Conservation (phyloP, 2,113 vertebrate genomes). For the Eolophus roseicapilla region DNA sequence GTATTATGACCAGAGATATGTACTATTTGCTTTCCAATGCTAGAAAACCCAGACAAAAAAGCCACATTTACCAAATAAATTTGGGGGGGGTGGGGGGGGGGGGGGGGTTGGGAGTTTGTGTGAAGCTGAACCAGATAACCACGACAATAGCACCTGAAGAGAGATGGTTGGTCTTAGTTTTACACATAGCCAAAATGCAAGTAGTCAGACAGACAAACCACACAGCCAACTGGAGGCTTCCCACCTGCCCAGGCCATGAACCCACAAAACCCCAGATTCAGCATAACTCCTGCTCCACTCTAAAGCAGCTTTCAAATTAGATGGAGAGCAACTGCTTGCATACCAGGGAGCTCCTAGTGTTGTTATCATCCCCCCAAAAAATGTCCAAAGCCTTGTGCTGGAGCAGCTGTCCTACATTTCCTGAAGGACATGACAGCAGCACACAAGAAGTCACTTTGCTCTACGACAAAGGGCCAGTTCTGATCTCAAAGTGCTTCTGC, state of each 20-base stretch:
- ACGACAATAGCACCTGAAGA: too few species aligned
- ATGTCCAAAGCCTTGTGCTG: not conserved
- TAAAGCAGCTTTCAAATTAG: not conserved
- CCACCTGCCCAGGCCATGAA: not conserved
- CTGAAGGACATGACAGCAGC: not conserved
- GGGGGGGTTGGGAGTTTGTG: not conserved
- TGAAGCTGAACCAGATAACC: not conserved
- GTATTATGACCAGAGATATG: accelerated
- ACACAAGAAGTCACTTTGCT: not conserved
- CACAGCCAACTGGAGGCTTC: too few species aligned
- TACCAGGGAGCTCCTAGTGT: not conserved
- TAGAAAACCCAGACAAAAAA: not conserved
- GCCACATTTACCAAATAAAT: not conserved
- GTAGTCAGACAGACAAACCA: too few species aligned
- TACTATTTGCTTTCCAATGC: not conserved
- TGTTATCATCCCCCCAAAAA: not conserved
- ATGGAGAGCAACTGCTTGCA: not conserved
- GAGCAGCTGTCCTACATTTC: accelerated
- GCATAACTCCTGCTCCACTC: not conserved
- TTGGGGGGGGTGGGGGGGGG: not conserved
- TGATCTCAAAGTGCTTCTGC: not conserved
- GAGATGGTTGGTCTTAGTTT: not conserved
- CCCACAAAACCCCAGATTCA: not conserved
- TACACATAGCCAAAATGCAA: not conserved
- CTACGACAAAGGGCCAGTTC: not conserved